Conservation (phyloP, 2,113 vertebrate species). For the Hippocampus guttulatus region DNA sequence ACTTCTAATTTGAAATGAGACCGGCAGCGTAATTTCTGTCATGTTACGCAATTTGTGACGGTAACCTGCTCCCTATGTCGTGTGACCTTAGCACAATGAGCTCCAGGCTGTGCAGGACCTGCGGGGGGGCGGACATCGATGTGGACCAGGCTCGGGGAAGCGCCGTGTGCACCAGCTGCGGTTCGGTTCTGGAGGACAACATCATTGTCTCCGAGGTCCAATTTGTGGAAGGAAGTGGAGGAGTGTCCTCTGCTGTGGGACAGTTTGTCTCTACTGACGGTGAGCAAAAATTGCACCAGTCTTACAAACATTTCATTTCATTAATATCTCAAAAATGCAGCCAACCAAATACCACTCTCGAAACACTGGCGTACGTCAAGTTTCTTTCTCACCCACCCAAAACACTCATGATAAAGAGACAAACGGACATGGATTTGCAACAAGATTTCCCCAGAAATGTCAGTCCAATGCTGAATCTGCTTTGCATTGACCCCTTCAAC, state of each 20-base stretch:
- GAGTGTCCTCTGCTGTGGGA: conserved; percentile 89
- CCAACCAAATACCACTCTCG: too few species aligned
- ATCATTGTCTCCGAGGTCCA: conserved; percentile 96
- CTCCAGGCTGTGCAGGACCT: conserved; percentile 80
- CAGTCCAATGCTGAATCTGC: neutral
- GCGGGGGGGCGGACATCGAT: conserved; percentile 88
- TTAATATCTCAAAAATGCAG: too few species aligned
- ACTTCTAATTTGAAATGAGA: neutral
- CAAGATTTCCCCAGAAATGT: too few species aligned
- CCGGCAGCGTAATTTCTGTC: neutral
- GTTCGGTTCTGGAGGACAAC: conserved; percentile 94
- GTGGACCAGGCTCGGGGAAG: conserved; percentile 88
- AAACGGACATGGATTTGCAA: too few species aligned
- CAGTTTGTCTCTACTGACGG: conserved; percentile 93
- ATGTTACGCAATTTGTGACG: neutral
- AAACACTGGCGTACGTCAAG: too few species aligned
- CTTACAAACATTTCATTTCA: neutral
- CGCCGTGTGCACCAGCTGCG: conserved; percentile 89
- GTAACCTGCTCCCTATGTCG: conserved; percentile 1
- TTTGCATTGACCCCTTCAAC: too few species aligned
- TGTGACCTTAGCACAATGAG: conserved; percentile 68
- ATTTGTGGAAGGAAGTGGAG: conserved; percentile 92
- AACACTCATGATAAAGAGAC: too few species aligned
- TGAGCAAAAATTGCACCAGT: conserved; percentile 49
- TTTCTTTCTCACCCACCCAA: too few species aligned